Evolutionary conservation across 2,113 vertebrate species (phyloP).

Genomic region (Poicephalus gulielmi): DNA sequence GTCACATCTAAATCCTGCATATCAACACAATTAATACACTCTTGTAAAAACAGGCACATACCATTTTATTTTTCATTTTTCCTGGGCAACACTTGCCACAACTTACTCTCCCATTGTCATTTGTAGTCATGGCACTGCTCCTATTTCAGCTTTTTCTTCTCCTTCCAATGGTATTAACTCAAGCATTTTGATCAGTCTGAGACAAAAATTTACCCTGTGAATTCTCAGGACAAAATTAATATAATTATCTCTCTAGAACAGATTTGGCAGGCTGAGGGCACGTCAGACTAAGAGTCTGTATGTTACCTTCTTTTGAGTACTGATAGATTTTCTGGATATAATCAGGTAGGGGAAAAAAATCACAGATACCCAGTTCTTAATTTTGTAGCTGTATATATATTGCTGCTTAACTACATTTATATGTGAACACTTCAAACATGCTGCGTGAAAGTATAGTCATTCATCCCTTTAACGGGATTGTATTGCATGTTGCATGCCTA

Average conservation of each 20-base stretch:
- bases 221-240: conserved; percentile 46
- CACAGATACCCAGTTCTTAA: not conserved
- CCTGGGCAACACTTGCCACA: not conserved
- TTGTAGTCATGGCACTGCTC: conserved; percentile 11
- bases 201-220: conserved; percentile 2
- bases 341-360: not conserved
- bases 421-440: not conserved
- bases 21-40: not conserved
- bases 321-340: not conserved
- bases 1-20: not conserved
- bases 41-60: not conserved
- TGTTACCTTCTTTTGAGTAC: not conserved
- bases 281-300: not conserved
- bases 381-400: not conserved
- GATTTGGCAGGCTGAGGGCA: conserved; percentile 6
- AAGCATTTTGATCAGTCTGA: conserved; percentile 50
- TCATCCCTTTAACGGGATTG: not conserved
- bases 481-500: not conserved
- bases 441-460: not conserved
- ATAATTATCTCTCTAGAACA: conserved; percentile 18
- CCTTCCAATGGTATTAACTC: conserved; percentile 17
- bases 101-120: not conserved
- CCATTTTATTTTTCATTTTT: not conserved
- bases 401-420: not conserved
- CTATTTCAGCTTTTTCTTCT: conserved; percentile 13